phyloP scores from a whole-genome alignment of 1,140 invertebrate species.

The Drosophila arizonae region DNA sequence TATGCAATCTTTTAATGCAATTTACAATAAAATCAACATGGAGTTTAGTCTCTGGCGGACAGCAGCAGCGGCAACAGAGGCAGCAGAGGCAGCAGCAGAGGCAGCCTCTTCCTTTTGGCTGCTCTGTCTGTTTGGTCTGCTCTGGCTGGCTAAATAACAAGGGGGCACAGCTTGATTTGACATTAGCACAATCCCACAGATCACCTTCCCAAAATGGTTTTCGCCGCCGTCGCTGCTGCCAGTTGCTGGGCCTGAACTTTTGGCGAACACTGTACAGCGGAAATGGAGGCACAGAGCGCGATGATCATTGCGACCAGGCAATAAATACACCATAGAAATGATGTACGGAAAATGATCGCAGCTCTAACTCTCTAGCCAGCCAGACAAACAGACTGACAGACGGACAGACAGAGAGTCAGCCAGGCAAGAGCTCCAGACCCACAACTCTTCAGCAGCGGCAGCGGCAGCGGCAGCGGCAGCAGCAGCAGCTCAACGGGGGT shows the following conservation, averaged over 20 bases:
- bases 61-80: too few species aligned
- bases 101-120: slow-evolving; percentile 30
- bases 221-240: slow-evolving; percentile 56
- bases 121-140: slow-evolving; percentile 12
- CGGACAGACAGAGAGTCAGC: neutral
- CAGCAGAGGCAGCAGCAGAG: neutral
- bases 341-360: slow-evolving; percentile 78
- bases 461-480: slow-evolving; percentile 19
- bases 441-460: slow-evolving; percentile 19
- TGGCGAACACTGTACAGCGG: slow-evolving; percentile 51
- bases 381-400: neutral
- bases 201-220: slow-evolving; percentile 81
- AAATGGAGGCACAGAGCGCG: slow-evolving; percentile 64
- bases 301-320: slow-evolving; percentile 74
- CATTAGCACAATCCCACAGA: slow-evolving; percentile 82
- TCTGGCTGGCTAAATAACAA: slow-evolving; percentile 74
- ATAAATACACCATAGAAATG: slow-evolving; percentile 80
- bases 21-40: slow-evolving; percentile 82
- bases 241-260: slow-evolving; percentile 56
- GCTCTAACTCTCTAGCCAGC: slow-evolving; percentile 44
- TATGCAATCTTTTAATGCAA: slow-evolving; percentile 81
- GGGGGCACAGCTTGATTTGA: slow-evolving; percentile 82
- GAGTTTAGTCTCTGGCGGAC: slow-evolving; percentile 67
- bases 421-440: slow-evolving; percentile 5
- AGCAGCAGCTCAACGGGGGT: slow-evolving; percentile 69